phyloP scores from a whole-genome alignment of 2,888 invertebrate species.

The Myopa tessellatipennis region DNA sequence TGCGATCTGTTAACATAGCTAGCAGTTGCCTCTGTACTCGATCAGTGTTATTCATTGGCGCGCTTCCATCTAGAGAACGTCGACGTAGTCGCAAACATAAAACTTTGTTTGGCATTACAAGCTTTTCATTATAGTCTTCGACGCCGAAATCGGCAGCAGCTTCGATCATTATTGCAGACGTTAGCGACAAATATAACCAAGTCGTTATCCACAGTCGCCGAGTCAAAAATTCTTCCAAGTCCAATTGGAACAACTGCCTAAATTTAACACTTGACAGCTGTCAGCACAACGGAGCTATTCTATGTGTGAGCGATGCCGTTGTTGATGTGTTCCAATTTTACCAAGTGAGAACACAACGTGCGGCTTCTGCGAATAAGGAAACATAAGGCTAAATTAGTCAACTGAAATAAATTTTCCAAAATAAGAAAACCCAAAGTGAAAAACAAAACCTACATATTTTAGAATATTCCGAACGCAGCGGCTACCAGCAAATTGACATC shows the following conservation, averaged over 20 bases:
- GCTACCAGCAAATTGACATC: not conserved
- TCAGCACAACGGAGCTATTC: constrained; percentile 9
- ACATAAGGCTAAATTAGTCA: constrained; percentile 13
- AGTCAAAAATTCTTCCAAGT: constrained; percentile 8
- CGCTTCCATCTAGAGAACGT: constrained; percentile 68
- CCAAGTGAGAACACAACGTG: constrained; percentile 16
- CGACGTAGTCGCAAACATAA: constrained; percentile 52
- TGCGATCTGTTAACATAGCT: not conserved
- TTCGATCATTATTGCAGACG: not conserved
- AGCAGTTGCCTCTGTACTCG: constrained; percentile 19
- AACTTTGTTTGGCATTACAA: constrained; percentile 30
- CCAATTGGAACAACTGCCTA: constrained; percentile 29
- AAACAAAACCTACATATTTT: constrained; percentile 18
- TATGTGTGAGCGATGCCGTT: constrained; percentile 10
- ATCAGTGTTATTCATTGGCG: constrained; percentile 63
- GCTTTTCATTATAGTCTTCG: constrained; percentile 18
- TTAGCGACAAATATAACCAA: constrained; percentile 11
- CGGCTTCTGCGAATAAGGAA: constrained; percentile 17
- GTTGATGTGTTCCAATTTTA: constrained; percentile 16
- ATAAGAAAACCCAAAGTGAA: constrained; percentile 13
- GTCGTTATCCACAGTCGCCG: not conserved
- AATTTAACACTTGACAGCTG: constrained; percentile 31
- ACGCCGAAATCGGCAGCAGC: constrained; percentile 6
- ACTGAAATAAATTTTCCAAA: constrained; percentile 14
- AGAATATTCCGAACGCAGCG: constrained; percentile 15